These are phyloP conservation scores for Camelus dromedarius DNA, from an alignment of 2,113 vertebrate genomes.

Conservation along the genomic window DNA sequence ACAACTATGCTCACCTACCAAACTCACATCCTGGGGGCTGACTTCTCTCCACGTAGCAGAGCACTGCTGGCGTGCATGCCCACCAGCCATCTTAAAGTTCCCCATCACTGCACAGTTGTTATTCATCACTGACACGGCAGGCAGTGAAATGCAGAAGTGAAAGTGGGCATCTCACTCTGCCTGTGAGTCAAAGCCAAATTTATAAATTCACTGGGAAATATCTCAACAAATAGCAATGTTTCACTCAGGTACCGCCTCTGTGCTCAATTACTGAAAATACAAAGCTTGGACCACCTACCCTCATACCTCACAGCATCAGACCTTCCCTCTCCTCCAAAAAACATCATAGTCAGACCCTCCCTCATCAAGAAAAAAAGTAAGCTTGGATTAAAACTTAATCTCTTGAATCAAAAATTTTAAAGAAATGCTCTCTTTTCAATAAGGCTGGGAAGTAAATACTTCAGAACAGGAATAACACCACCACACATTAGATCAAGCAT, in stretches of 20 bases:
- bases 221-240: neutral
- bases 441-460: neutral
- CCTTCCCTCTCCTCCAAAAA: too few species aligned
- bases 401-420: constrained; percentile 46
- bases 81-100: neutral
- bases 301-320: too few species aligned
- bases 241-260: neutral
- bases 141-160: neutral
- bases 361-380: neutral
- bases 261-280: constrained; percentile 25
- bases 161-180: neutral
- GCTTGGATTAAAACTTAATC: constrained; percentile 7
- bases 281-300: neutral
- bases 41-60: neutral
- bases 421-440: constrained; percentile 30
- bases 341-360: too few species aligned
- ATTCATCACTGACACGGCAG: neutral
- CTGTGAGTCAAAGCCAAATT: neutral
- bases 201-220: neutral
- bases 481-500: neutral
- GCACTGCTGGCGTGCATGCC: too few species aligned
- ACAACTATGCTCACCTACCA: neutral
- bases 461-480: neutral
- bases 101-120: neutral
- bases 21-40: neutral